Evolutionary conservation across 2,888 invertebrate genomes (phyloP).

Genomic region (Tricholauxania praeusta): DNA sequence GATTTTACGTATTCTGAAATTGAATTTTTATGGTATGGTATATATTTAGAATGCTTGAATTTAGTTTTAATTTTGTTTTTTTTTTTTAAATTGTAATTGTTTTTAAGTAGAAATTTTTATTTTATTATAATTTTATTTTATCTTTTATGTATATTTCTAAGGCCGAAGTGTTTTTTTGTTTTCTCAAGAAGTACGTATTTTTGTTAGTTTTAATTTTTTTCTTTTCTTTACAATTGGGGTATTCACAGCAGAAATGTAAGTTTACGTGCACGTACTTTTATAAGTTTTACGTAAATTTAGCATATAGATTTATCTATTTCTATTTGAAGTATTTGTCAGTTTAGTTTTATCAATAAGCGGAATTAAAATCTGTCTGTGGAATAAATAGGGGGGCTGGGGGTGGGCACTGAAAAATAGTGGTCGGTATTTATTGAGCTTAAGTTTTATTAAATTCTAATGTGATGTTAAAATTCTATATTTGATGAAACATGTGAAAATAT

Average conservation of each 20-base stretch:
- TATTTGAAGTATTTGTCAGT: neutral
- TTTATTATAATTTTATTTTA: neutral
- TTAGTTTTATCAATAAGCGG: neutral
- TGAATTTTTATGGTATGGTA: neutral
- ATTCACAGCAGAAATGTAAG: too few species aligned
- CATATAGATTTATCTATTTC: too few species aligned
- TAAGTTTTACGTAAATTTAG: too few species aligned
- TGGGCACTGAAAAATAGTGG: too few species aligned
- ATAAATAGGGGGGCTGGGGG: too few species aligned
- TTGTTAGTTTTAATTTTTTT: conserved; percentile 37
- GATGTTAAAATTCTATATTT: too few species aligned
- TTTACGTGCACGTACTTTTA: too few species aligned
- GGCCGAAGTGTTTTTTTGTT: conserved; percentile 43
- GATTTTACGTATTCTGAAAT: conserved; percentile 10
- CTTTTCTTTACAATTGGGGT: conserved; percentile 18
- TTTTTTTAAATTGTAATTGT: neutral
- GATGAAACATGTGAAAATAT: too few species aligned
- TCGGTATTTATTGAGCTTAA: too few species aligned
- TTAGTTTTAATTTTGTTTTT: neutral
- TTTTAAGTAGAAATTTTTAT: too few species aligned
- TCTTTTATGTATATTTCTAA: conserved; percentile 41
- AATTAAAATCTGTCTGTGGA: too few species aligned
- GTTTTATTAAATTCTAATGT: too few species aligned
- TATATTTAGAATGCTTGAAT: conserved; percentile 4
- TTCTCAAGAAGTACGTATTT: conserved; percentile 39